Evolutionary conservation across 2,888 invertebrate genomes (phyloP), one percentile per base, ranked within the genome.

Genomic region (Caenorhabditis uteleia): DNA sequence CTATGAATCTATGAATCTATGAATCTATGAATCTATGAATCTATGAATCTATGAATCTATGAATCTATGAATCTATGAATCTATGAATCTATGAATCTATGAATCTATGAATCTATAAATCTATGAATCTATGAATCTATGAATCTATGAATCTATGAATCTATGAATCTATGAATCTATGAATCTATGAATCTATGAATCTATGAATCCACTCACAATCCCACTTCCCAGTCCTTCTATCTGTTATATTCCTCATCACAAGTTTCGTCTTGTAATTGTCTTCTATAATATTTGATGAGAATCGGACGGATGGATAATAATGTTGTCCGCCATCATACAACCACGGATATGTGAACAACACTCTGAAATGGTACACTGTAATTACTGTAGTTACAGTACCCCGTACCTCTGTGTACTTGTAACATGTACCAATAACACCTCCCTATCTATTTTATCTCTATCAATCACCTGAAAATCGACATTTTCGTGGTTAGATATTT

Each of bases 281-380:
- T 42, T 82, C 80, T 50, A 83, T 82, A 31, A 82, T 76, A 44
- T 82, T 82, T 5, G 80, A 73, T 3, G 80, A 82, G 61, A 83
- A 82, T 47, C 80, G 65, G 18, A 80, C 72, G 6, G 79, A 74
- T 10, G 82, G 82, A 64, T 82, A 82, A 49, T 79, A 80, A 50
- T 82, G 82, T 21, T 75, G 49, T 29, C 83, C 83, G 10, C 82
- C 82, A 49, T 83, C 83, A 55, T 82, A 83, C 25, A 83, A 62
- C 83, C 83, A 83, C 7, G 83, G 77, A 53, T 76, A 83, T 1
- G 82, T 79, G 74, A 83, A 83, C 7, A 83, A 67, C 2, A 83
- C 83, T 10, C 59, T 51, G 23, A 43, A 51, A 43, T 18, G 3
- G 25, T 6, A 26, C 12, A 26, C 18, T 26, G 12, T 42, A 23